A percentile compares a stretch with the other conserved stretches of the same genome.
Evolutionary conservation across 1,140 invertebrate species (phyloP).

Genomic region (Rhizoglyphus robini): DNA sequence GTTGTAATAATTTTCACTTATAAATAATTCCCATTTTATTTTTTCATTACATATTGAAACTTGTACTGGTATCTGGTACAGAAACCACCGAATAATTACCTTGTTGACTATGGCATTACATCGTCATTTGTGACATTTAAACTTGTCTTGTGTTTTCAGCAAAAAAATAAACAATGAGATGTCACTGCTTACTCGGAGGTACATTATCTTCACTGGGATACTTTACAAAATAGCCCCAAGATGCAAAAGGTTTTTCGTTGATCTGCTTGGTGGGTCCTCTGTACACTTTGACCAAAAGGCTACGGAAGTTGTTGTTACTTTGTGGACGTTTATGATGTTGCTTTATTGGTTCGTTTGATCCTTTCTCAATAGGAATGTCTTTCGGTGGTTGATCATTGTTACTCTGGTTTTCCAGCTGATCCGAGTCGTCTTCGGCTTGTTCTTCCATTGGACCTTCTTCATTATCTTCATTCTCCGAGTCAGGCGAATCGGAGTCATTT

Average conservation of each 20-base stretch:
- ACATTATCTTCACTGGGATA: neutral
- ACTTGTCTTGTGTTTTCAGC: too few species aligned
- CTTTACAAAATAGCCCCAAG: slow-evolving; percentile 12
- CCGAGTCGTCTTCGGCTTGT: neutral
- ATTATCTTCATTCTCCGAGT: neutral
- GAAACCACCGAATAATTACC: too few species aligned
- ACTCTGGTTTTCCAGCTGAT: neutral
- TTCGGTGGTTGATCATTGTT: neutral
- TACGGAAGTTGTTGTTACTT: neutral
- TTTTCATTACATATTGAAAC: too few species aligned
- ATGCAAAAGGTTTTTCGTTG: slow-evolving; percentile 3
- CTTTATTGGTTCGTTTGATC: neutral
- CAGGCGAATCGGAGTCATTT: neutral
- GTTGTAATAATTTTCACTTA: too few species aligned
- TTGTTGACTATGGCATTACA: too few species aligned
- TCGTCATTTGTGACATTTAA: too few species aligned
- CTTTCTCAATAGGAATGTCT: too few species aligned
- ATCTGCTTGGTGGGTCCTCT: neutral
- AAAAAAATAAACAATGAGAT: too few species aligned
- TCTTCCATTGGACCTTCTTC: neutral
- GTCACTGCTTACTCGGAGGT: neutral
- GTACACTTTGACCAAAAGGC: slow-evolving; percentile 1
- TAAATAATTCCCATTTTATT: too few species aligned
- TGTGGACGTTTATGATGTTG: neutral
- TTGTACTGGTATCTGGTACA: too few species aligned